Evolutionary conservation across 2,113 vertebrate species (phyloP), one percentile per base, ranked within the genome.

Genomic region (Xenopus laevis): DNA sequence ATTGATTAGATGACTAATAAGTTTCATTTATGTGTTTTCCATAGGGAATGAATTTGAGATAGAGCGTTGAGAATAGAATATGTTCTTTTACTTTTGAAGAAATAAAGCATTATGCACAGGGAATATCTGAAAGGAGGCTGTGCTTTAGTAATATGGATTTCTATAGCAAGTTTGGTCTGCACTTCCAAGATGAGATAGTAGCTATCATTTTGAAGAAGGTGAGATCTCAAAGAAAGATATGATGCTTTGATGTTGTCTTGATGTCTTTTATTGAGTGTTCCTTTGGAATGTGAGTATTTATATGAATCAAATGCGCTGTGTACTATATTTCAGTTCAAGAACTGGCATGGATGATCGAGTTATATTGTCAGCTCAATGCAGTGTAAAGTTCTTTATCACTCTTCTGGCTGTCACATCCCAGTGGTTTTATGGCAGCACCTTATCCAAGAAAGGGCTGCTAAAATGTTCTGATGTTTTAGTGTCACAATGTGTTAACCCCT

Each of bases 351-450:
- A 77, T 77, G 74, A 77, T 77, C 67, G 50, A 77, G 74, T 77
- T 77, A 77, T 77, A 77, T 77, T 77, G 74, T 77, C 74, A 70
- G 74, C 74, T 77, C 74, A 70, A 77, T 77, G 74, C 60, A 77
- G 74, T 77, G 74, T 69, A 77, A 77, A 77, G 66, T 70, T 77
- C 74, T 77, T 77, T 77, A 77, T 77, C 74, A 70, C 66, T 70
- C 60, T 30, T 70, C 67, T 46, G 21, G 23, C 74, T 77, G 66
- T 77, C 74, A 77, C 47, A 64, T 64, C 61, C 67, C 74, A 77
- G 50, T 46, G 70, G 67, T 77, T 77, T 77, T 77, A 77, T 77
- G 47, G 60, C 17, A 44, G 46, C 70, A 45, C 47, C 60, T 77
- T 47, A 68, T 77, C 27, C 67, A 70, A 60, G 65, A 57, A 45